Base-by-base conservation (phyloP, 2,888 invertebrate genomes). In the Ephialtes manifestator region DNA sequence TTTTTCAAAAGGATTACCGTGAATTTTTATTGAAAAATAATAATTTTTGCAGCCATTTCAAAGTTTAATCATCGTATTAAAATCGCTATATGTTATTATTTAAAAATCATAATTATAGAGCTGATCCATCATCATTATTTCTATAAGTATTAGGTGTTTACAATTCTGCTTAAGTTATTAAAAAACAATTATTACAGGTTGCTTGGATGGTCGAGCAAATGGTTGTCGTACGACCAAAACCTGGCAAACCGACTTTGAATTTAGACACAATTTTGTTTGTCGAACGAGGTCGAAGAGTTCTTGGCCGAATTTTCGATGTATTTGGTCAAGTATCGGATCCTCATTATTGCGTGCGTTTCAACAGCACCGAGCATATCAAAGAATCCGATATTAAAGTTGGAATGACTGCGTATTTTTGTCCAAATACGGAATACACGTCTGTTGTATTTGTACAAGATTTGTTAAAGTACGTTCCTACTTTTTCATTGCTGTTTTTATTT, bases 281-380 rank as follows among this genome's bases (percentile, higher is more conserved):
- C 83, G 97, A 98, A 15, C 96, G 96, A 89, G 97, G 98, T 4
- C 96, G 96, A 85, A 96, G 96, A 88, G 95, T 97, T 11, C 94
- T 98, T 4, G 97, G 97, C 8, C 96, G 96, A 93, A 96, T 99
- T 70, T 98, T 98, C 94, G 99, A 99, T 95, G 98, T 99, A 0
- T 97, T 99, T 92, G 99, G 99, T 15, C 97, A 96, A 71, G 97
- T 99, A 0, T 95, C 95, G 0, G 96, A 97, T 89, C 99, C 99
- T 0, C 95, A 97, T 88, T 99, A 99, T 94, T 97, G 97, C 88
- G 96, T 99, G n/a, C 95, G 99, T 3, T 99, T 99, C 94, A 99
- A 98, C 94, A 96, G 96, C 0, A 93, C 94, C 13, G 96, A 97
- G 75, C 97, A 99, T 92, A 97, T 98, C 74, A 93, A 95, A 67